phyloP scores from a whole-genome alignment of 2,113 vertebrate genomes.

The Oreocharis arfaki region DNA sequence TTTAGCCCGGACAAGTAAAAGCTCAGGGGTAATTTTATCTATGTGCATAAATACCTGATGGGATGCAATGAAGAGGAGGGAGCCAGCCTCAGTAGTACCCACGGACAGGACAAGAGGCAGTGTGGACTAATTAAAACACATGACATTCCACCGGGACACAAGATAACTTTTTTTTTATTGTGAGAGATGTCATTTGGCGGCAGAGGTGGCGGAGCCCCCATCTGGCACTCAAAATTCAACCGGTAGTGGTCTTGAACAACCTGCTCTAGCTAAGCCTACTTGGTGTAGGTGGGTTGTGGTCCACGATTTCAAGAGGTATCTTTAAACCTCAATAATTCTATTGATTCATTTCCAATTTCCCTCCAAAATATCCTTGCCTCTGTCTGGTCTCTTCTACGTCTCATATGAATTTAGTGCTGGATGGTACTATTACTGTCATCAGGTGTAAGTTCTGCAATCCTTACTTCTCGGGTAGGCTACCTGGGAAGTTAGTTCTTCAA shows the following conservation, averaged over 20 bases:
- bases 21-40: background rate
- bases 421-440: no score
- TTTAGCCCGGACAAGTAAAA: background rate
- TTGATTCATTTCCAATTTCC: background rate
- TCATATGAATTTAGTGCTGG: background rate
- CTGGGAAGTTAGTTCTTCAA: background rate
- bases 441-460: background rate
- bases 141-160: background rate
- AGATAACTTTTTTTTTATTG: background rate
- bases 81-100: background rate
- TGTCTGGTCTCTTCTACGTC: background rate
- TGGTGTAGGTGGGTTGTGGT: no score
- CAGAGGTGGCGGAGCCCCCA: background rate
- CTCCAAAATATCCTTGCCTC: background rate
- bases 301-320: background rate
- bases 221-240: background rate
- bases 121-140: background rate
- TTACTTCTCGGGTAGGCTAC: background rate
- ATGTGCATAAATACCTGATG: background rate
- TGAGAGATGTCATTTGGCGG: background rate
- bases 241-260: no score
- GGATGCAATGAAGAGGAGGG: background rate
- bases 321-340: background rate
- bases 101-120: background rate
- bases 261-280: background rate